Evolutionary conservation across 1,140 invertebrate genomes (phyloP), one percentile per base, ranked within the genome.

Genomic region (Zaprionus camerounensis): DNA sequence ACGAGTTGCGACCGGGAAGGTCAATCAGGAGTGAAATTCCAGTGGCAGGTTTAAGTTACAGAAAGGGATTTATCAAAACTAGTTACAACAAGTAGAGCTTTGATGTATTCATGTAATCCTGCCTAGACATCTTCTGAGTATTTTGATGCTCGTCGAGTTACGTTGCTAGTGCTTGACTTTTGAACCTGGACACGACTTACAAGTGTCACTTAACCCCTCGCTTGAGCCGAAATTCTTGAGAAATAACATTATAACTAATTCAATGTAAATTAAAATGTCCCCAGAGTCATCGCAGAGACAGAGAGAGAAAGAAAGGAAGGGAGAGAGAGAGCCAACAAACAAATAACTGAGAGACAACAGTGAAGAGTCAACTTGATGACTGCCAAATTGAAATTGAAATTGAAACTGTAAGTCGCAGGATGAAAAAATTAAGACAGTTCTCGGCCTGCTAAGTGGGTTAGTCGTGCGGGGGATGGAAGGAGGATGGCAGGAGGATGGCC

Each of bases 321-420:
- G 53, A 56, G 24, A 58, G 26, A 49, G 17, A 26, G 15, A 15
- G 51, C 53, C 57, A 61, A 55, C 56, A 73, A 77, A 51, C 36
- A 72, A 70, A 68, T 57, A 70, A 49, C 44, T 56, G 66, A 59
- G 24, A 73, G 55, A 72, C 63, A 76, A 69, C 65, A 71, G 78
- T 78, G 72, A 85, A 78, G 75, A 85, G 78, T 81, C 82, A 82
- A 71, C 78, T 84, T 78, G 78, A 85, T 75, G 78, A 64, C 82
- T 85, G 78, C 9, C 71, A 82, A 88, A 87, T 76, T 88, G 81
- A 88, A 88, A 88, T 88, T 88, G 81, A 88, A 88, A 88, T 88
- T 78, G 84, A 88, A 83, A 81, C 78, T 71, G 65, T 66, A 67
- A 68, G 74, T 49, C 71, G 51, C 58, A 51, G 41, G 41, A 36